phyloP scores from a whole-genome alignment of 92 coral and sea anemone genomes.

The Porites lobata region DNA sequence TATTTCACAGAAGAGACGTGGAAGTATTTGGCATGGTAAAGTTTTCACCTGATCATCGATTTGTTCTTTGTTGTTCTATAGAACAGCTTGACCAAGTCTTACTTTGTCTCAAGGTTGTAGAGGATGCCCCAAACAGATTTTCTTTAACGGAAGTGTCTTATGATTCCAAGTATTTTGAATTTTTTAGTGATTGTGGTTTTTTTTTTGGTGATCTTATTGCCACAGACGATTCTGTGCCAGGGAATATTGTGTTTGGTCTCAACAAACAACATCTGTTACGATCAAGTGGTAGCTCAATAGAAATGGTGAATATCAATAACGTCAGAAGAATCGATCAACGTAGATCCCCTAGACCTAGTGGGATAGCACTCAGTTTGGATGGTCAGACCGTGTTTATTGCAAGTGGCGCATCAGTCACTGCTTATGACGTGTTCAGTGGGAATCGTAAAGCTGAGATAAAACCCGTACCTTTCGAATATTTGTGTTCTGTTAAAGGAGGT shows the following conservation, averaged over 20 bases:
- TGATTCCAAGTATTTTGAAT: background rate
- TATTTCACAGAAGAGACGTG: no score
- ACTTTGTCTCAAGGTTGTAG: background rate
- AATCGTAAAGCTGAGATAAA: constrained; percentile 1
- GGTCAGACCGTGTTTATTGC: constrained; percentile 4
- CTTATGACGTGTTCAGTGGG: constrained; percentile 7
- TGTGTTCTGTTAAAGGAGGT: constrained; percentile 28
- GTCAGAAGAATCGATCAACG: background rate
- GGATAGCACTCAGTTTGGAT: constrained; percentile 3
- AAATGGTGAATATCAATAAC: background rate
- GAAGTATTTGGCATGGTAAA: background rate
- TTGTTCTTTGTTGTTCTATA: background rate
- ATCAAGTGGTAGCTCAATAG: background rate
- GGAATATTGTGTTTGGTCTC: background rate
- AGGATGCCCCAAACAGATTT: background rate
- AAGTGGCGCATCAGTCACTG: background rate
- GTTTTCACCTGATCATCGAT: background rate
- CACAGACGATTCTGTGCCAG: background rate
- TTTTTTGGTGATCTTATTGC: constrained; percentile 4
- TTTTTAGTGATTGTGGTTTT: background rate
- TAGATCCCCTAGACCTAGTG: background rate
- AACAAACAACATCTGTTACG: background rate
- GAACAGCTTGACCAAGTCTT: no score
- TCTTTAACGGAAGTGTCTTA: background rate
- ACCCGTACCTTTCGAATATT: no score